phyloP scores from a whole-genome alignment of 1,140 invertebrate species.

The Onthophagus taurus region DNA sequence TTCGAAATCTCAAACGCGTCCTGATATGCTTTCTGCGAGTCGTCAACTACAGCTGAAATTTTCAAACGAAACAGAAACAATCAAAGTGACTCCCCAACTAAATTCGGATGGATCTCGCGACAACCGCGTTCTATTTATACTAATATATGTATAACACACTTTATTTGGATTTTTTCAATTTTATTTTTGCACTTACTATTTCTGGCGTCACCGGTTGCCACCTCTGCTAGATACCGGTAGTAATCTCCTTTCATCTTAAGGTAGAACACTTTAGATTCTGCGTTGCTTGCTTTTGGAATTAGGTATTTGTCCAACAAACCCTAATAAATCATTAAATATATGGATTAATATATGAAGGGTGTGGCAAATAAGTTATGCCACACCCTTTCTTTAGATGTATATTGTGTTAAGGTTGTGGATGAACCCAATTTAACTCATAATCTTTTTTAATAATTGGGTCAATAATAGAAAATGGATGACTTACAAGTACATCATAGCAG shows the following conservation, averaged over 20 bases:
- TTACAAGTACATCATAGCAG: constrained; percentile 84
- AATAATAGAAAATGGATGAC: constrained; percentile 19
- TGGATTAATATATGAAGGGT: too few species aligned
- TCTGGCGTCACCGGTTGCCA: constrained; percentile 85
- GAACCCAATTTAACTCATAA: not conserved
- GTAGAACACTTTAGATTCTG: constrained; percentile 95
- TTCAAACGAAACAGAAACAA: constrained; percentile 6
- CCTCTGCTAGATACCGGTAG: constrained; percentile 91
- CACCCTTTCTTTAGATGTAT: too few species aligned
- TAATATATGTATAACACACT: too few species aligned
- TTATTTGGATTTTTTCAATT: too few species aligned
- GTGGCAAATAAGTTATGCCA: too few species aligned
- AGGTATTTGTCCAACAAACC: constrained; percentile 84
- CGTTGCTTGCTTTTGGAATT: constrained; percentile 78
- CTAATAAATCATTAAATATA: too few species aligned
- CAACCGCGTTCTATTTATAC: too few species aligned
- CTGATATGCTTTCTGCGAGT: constrained; percentile 91
- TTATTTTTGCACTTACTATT: constrained; percentile 49
- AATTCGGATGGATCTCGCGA: too few species aligned
- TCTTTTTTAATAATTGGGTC: not conserved
- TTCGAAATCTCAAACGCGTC: constrained; percentile 91
- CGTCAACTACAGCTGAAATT: constrained; percentile 72
- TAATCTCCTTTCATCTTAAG: constrained; percentile 97
- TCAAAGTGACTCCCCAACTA: too few species aligned
- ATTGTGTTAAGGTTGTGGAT: too few species aligned